Evolutionary conservation across 1,140 invertebrate species (phyloP).

Genomic region (Trissolcus basalis): DNA sequence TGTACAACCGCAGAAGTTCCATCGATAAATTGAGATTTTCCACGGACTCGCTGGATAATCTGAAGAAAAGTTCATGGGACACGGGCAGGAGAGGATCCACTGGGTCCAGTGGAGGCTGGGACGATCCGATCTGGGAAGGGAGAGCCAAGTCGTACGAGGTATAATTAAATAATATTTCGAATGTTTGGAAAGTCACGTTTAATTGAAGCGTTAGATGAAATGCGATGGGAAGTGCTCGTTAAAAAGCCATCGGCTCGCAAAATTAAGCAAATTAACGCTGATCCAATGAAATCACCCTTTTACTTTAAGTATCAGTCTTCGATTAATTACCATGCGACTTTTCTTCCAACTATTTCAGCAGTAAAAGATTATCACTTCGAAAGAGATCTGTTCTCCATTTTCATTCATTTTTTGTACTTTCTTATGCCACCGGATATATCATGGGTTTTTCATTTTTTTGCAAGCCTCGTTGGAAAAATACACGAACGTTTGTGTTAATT

Average conservation of each 20-base stretch:
- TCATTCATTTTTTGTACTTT: slow-evolving; percentile 2
- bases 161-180: slow-evolving; percentile 24
- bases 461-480: too few species aligned
- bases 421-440: too few species aligned
- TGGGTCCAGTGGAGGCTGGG: slow-evolving; percentile 77
- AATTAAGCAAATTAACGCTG: not conserved
- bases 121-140: slow-evolving; percentile 78
- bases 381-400: not conserved
- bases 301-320: not conserved
- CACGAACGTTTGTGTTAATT: too few species aligned
- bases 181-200: slow-evolving; percentile 18
- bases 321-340: too few species aligned
- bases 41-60: slow-evolving; percentile 82
- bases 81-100: slow-evolving; percentile 79
- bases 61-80: slow-evolving; percentile 83
- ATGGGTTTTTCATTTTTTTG: too few species aligned
- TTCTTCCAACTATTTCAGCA: too few species aligned
- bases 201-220: not conserved
- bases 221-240: not conserved
- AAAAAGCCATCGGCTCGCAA: not conserved
- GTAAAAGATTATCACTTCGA: too few species aligned
- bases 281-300: not conserved
- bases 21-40: slow-evolving; percentile 80
- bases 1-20: slow-evolving; percentile 72
- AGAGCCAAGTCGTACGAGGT: slow-evolving; percentile 60